Evolutionary conservation across 1,140 invertebrate species (phyloP), one percentile per base, ranked within the genome.

Genomic region (Lordiphosa stackelbergi): DNA sequence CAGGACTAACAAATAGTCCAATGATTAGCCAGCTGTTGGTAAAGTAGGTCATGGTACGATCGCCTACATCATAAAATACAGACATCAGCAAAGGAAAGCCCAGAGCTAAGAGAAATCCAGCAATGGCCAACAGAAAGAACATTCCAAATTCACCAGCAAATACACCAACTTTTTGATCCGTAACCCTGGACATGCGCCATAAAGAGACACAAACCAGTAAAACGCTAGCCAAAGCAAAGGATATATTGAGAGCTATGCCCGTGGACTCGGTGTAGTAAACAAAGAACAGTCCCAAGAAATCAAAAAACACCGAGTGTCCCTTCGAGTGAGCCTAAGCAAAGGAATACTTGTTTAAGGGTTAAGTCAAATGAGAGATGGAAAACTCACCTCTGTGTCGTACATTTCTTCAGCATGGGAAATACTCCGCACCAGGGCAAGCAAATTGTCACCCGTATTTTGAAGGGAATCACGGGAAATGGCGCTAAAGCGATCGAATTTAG

Each of bases 371-470:
- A 1, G 16, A 9, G 9, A 5, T 7, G 1, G 0, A 24, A 24
- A 19, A 22, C 51, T 53, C 35, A 75, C 66, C 59, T 69, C 59
- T 16, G 85, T 73, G 58, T 91, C 85, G 1, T 90, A 87, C 42
- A 93, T 85, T 84, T 93, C 90, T 37, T 90, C 85, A 3, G 91
- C 91, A 43, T 90, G 89, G 0, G 91, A 90, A 64, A 95, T 90
- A 22, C 90, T 90, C 48, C 89, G 86, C 0, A 93, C 88, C 11
- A 96, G 77, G n/a, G 92, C 91, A 24, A 95, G 85, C 42, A 96
- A 89, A 81, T 94, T 94, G 66, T 94, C 92, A 47, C 94, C 95
- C 43, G 94, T 94, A 72, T 94, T 90, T 87, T 97, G 95, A 24
- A 97, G 89, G 4, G 94, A 92, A 1, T 94, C 95, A 3, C 91